Percentiles rank a stretch among this genome's conserved stretches.
Evolutionary conservation across 2,113 vertebrate genomes (phyloP).

Genomic region (Hoplias malabaricus): DNA sequence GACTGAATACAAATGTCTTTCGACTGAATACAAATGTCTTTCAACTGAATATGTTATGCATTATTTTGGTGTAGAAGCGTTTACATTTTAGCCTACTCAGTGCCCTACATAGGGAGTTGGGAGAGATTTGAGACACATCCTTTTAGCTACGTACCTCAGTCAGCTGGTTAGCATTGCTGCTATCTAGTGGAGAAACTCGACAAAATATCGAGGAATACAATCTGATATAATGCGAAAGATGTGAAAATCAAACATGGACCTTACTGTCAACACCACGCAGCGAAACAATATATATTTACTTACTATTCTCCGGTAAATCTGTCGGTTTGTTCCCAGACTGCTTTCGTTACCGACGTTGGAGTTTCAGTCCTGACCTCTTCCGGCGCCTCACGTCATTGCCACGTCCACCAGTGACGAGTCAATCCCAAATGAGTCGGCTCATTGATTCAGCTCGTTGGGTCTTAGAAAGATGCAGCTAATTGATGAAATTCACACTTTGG

Average conservation of each 20-base stretch:
- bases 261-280: not conserved
- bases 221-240: not conserved
- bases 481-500: too few species aligned
- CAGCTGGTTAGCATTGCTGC: conserved; percentile 7
- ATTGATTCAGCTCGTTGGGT: too few species aligned
- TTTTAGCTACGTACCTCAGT: conserved; percentile 1
- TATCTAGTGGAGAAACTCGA: conserved; percentile 19
- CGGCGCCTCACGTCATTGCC: conserved; percentile 75
- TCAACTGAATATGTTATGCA: too few species aligned
- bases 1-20: too few species aligned
- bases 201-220: not conserved
- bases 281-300: not conserved
- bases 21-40: too few species aligned
- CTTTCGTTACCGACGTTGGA: conserved; percentile 50
- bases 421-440: too few species aligned
- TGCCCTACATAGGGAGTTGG: too few species aligned
- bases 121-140: too few species aligned
- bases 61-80: too few species aligned
- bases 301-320: conserved; percentile 28
- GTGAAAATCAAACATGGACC: not conserved
- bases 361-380: conserved; percentile 73
- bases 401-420: conserved; percentile 70
- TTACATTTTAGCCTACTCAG: too few species aligned
- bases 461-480: too few species aligned
- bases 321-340: conserved; percentile 32